Base-by-base conservation (phyloP, 2,888 invertebrate species). In the Leistus spinibarbis region DNA sequence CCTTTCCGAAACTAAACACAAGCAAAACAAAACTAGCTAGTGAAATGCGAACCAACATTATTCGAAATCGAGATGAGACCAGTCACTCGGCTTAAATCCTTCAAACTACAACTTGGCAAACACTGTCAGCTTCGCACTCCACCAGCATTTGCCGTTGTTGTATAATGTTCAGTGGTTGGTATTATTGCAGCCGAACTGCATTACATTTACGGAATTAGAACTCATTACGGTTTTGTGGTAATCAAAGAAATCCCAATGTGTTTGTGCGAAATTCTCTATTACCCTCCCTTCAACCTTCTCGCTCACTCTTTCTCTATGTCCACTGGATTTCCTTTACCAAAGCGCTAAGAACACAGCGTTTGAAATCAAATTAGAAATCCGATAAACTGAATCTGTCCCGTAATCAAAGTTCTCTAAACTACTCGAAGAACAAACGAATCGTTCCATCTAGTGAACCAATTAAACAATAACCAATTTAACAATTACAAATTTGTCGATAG, bases 161-260 rank as follows among this genome's bases (percentile, higher is more conserved):
- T 57, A 16, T 57, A 13, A 19, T 40, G 40, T 40, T 40, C 40
- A 40, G 4, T 7, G 40, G 40, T 40, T 40, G 40, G 40, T 40
- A 7, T 40, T 40, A 40, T 40, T 40, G 40, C 57, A 53, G 54
- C 20, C 53, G 19, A 69, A 24, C 69, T 60, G 69, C 40, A 60
- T 60, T 60, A 60, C 40, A 60, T 69, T 19, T 60, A 63, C 54
- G 19, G 64, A 64, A 71, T 65, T 71, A 65, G 71, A 71, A 10
- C 71, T 71, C 71, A 71, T 71, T 71, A 71, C 23, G 71, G 71
- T 54, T 65, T 71, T 71, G 71, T 65, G 65, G 71, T 71, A 71
- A 71, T 71, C 71, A 71, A 71, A 71, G 65, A 71, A 71, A 71
- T 64, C 64, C 40, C 40, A 4, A 40, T 40, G 40, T 40, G 13